Evolutionary conservation across 2,888 invertebrate species (phyloP).

Genomic region (Rotaria sp.): DNA sequence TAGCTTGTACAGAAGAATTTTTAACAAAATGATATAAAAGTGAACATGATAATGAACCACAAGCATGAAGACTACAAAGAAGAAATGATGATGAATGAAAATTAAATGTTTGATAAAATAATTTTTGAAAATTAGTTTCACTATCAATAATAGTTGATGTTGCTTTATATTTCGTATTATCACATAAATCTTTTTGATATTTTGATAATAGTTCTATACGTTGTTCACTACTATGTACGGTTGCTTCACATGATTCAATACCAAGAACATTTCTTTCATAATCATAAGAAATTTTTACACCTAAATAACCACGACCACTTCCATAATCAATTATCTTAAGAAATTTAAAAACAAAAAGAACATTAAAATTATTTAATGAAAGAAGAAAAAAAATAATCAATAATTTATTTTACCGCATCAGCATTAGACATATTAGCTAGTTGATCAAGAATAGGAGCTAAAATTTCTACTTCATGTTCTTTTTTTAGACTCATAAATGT

Average conservation of each 20-base stretch:
- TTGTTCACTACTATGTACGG: background rate
- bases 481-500: conserved; percentile 13
- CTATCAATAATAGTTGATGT: conserved; percentile 32
- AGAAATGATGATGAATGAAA: background rate
- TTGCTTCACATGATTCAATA: conserved; percentile 36
- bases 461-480: background rate
- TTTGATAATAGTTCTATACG: background rate
- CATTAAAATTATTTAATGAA: background rate
- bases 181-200: background rate
- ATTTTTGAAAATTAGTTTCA: conserved; percentile 33
- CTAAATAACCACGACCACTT: conserved; percentile 38
- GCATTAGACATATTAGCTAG: background rate
- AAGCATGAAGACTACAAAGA: conserved; percentile 33
- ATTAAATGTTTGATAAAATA: background rate
- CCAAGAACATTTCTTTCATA: conserved; percentile 34
- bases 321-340: conserved; percentile 35
- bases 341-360: background rate
- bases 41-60: conserved; percentile 38
- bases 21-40: conserved; percentile 33
- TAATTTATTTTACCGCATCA: background rate
- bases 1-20: background rate
- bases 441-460: background rate
- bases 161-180: background rate
- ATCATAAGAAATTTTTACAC: conserved; percentile 35
- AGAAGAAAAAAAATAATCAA: background rate